phyloP scores from a whole-genome alignment of 2,797 vertebrate species.

The Phataginus tricuspis region DNA sequence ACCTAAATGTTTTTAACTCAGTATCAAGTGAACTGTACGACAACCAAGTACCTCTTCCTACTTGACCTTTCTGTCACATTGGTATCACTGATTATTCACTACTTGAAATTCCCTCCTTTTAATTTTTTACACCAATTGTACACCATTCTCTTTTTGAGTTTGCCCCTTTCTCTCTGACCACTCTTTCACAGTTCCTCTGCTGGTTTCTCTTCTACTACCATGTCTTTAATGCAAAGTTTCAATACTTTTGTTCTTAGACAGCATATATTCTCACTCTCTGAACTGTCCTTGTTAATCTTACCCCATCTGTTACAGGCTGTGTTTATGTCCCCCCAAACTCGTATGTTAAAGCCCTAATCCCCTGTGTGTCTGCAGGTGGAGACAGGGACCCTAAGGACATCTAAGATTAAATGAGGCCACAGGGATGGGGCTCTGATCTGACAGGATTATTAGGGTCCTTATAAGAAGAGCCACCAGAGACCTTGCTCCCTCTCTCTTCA shows the following conservation, averaged over 20 bases:
- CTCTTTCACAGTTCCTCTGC: not conserved
- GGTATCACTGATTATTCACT: not conserved
- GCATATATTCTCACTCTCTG: not conserved
- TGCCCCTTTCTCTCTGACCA: not conserved
- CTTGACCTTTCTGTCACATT: not conserved
- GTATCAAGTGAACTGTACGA: not conserved
- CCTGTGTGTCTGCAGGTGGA: not conserved
- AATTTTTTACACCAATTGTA: not conserved
- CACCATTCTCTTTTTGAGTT: not conserved
- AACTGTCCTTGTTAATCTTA: not conserved
- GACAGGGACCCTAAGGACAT: not conserved
- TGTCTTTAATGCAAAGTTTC: not conserved
- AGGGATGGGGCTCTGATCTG: not conserved
- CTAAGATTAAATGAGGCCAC: not conserved
- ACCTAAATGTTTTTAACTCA: not conserved
- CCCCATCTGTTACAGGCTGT: not conserved
- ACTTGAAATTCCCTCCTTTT: not conserved
- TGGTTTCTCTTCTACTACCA: not conserved
- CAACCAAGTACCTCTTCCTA: not conserved
- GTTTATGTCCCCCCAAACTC: not conserved
- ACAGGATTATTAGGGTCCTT: not conserved
- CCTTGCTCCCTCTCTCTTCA: not conserved
- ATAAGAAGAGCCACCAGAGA: not conserved
- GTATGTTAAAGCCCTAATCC: not conserved
- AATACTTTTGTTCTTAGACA: not conserved